Base-by-base conservation (phyloP, 1,140 invertebrate genomes). In the Lamellibrachia luymesi region DNA sequence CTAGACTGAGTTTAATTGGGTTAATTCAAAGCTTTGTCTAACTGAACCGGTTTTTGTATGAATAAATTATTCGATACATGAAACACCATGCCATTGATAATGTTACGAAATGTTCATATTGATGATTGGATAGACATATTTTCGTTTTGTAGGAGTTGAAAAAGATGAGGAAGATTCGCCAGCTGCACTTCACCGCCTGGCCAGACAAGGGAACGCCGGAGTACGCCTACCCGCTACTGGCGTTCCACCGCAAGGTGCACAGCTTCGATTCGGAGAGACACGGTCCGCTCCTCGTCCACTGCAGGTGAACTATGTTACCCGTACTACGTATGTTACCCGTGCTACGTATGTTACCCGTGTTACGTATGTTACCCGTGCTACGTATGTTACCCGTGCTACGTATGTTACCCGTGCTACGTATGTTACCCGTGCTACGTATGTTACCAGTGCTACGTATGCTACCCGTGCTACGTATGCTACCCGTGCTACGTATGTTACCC, bases 261-360 rank as follows among this genome's bases (percentile, higher is more conserved):
- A 49, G n/a, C 49, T 92, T 92, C 51, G 49, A 93, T 4, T n/a
- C 25, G 1, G 91, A 80, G 22, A 50, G 91, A 13, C 89, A 1
- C 25, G 93, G 93, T 27, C 93, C 93, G 49, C 51, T 93, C 50
- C 50, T 93, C 25, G 91, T 93, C 5, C 93, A 93, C 91, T 93
- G 93, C 93, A 93, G 93, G 93, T 93, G 52, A 90, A 50, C 89
- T 51, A 2, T 13, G 38, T 92, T 51, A 17, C n/a, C n/a, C 5
- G 17, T 92, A 1, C 22, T 22, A 92, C 38, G 38, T 38, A 0
- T 38, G 38, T 38, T 38, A 38, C 38, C 1, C 38, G 38, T 38
- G 38, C 38, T 38, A 38, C 38, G 38, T 38, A 38, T 38, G 38
- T 38, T 38, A 38, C 38, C 38, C 38, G 38, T 38, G 38, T 38